Base-by-base conservation (phyloP, 2,888 invertebrate species). In the Callinectes sapidus region DNA sequence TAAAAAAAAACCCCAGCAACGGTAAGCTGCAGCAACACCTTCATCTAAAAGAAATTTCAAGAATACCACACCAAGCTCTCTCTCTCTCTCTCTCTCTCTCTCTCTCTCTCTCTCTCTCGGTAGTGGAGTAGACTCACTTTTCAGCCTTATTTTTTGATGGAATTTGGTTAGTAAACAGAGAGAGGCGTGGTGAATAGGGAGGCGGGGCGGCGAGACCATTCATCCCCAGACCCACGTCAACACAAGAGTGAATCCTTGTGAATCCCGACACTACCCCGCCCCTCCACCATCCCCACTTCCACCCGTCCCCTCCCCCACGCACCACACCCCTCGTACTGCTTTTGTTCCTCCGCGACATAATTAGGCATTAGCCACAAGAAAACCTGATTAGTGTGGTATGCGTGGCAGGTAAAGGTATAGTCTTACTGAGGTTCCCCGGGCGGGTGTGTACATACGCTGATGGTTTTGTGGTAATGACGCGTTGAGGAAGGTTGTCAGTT, bases 91-190 rank as follows among this genome's bases (percentile, higher is more conserved):
- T 77, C 71, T 77, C 71, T 77, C 71, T 77, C 71, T 77, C 71
- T 77, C 71, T 77, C 71, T 77, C 35, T 16, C 35, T 35, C 81
- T 35, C 81, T 35, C 81, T 35, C 35, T 35, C 35, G 81, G 3
- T 23, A 32, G 81, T 35, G 32, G 81, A 32, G n/a, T 61, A 48
- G 16, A 88, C 88, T 61, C 61, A 28, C 88, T 88, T 61, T 88
- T 88, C 88, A 88, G 88, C 61, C 32, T 88, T 88, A 88, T 61
- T 81, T 81, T 81, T 88, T 54, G 88, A 88, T 88, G 88, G 88
- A 55, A 88, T 88, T 88, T 88, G 32, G 88, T 88, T 88, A 32
- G 88, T 88, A 54, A 88, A 88, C 88, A 88, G 32, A 32, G 87
- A 55, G 61, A 35, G 61, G 88, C 28, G 61, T 55, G 48, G 61